Conservation (phyloP, 2,888 invertebrate genomes). For the Yponomeuta evonymella region DNA sequence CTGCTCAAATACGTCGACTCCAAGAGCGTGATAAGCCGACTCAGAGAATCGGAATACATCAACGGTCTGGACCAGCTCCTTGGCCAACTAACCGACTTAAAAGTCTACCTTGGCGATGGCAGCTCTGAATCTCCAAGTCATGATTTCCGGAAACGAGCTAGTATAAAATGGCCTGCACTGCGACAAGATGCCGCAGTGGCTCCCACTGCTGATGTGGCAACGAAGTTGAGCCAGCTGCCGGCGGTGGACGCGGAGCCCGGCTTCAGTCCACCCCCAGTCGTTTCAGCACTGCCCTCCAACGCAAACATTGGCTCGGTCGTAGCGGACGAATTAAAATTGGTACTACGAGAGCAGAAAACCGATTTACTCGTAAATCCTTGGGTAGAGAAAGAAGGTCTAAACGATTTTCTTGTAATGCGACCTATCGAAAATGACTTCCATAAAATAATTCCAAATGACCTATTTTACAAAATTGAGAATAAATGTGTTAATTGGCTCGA, state of each 20-base stretch:
- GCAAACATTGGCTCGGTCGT: background rate
- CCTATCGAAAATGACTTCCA: constrained; percentile 40
- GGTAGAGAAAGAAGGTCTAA: constrained; percentile 39
- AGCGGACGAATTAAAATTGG: background rate
- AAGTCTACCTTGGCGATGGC: constrained; percentile 26
- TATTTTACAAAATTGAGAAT: constrained; percentile 52
- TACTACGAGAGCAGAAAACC: background rate
- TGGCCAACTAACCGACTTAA: background rate
- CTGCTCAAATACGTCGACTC: background rate
- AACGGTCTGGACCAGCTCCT: background rate
- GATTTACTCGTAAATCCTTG: constrained; percentile 20
- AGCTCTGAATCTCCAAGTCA: constrained; percentile 20
- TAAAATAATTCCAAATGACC: constrained; percentile 52
- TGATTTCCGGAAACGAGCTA: background rate
- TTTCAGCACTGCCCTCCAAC: background rate
- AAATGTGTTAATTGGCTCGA: constrained; percentile 62
- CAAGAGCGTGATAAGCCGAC: background rate
- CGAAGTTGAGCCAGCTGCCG: too few relatives aligned
- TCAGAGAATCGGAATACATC: background rate
- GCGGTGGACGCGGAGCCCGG: too few relatives aligned
- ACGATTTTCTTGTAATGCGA: constrained; percentile 51
- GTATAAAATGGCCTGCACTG: background rate
- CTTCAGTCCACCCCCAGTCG: background rate
- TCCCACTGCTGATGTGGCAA: background rate
- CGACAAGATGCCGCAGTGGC: background rate